Evolutionary conservation across 53 echinoderm and acorn worm genomes (phyloP), one percentile per base, ranked within the genome.

Genomic region (Echinometra lucunter): DNA sequence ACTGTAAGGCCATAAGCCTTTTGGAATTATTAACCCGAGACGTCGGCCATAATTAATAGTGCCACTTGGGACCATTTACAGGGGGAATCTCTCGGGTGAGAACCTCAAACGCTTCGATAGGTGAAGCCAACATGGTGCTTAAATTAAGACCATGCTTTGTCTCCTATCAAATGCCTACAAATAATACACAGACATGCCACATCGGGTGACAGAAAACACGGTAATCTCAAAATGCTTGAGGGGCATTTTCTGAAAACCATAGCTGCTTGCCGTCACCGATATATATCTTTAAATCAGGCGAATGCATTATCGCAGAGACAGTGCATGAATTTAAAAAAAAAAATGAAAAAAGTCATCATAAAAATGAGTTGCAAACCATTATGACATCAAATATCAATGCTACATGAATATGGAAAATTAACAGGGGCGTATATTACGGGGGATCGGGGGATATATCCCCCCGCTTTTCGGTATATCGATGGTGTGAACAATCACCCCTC

Each of bases 61-160:
- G 21, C 42, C 78, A 38, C 21, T 38, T 38, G 78, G 42, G 78
- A 78, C 42, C 78, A 42, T 78, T 78, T 78, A 78, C 19, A 18
- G 1, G 78, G 78, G n/a, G 6, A 8, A 7, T 78, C 38, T 38
- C 78, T 42, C 38, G 78, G 18, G 78, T 19, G 42, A 78, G 38
- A 78, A 42, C 78, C 35, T 38, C 42, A 38, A 69, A 42, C 78
- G 19, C 78, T 42, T 42, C 42, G 78, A 78, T 78, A 1, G 21
- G 78, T 42, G 35, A 78, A 19, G 40, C 78, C 78, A 38, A 78
- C 78, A 78, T 42, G 78, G 21, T 19, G 42, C 42, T 78, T 35
- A 42, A 78, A 78, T 78, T 78, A 78, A 78, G 78, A 42, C 23
- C 78, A 78, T 78, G 42, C 19, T 78, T 78, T 78, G 38, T 75